Conservation (phyloP, 2,113 vertebrate genomes). For the Nothobranchius furzeri region DNA sequence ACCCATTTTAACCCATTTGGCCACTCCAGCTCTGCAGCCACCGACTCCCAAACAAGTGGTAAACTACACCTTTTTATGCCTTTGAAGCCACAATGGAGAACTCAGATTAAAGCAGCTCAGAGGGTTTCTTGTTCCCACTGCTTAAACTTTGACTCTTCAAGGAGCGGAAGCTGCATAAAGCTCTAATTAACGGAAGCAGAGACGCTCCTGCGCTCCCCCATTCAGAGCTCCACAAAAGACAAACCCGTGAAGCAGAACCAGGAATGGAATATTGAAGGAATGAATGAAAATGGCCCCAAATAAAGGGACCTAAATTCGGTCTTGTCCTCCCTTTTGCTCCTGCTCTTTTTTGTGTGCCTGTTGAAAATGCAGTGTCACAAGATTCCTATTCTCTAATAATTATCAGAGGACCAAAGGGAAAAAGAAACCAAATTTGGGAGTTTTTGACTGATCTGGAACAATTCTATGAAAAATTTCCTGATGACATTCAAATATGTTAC, state of each 20-base stretch:
- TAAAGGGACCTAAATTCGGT: slow-evolving; percentile 70
- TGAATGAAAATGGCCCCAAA: slow-evolving; percentile 77
- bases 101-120: slow-evolving; percentile 47
- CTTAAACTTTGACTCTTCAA: slow-evolving; percentile 73
- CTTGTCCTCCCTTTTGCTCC: slow-evolving; percentile 25
- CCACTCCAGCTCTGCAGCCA: slow-evolving; percentile 8
- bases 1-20: slow-evolving; percentile 14
- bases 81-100: slow-evolving; percentile 61
- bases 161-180: slow-evolving; percentile 76
- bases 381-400: slow-evolving; percentile 66
- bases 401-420: slow-evolving; percentile 57
- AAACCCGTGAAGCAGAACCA: slow-evolving; percentile 83
- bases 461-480: slow-evolving; percentile 47
- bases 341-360: slow-evolving; percentile 57
- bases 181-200: slow-evolving; percentile 85
- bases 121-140: slow-evolving; percentile 46
- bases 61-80: slow-evolving; percentile 60
- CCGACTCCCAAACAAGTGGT: slow-evolving; percentile 25
- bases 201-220: slow-evolving; percentile 76
- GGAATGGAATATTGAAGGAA: slow-evolving; percentile 75
- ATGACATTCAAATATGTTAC: too few species aligned
- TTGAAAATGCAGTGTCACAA: slow-evolving; percentile 47
- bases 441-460: slow-evolving; percentile 45
- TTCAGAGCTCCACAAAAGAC: slow-evolving; percentile 83
- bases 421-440: slow-evolving; percentile 13